These are phyloP conservation scores for Goniozus legneri DNA, from an alignment of 1,140 invertebrate genomes.

Conservation along the genomic window DNA sequence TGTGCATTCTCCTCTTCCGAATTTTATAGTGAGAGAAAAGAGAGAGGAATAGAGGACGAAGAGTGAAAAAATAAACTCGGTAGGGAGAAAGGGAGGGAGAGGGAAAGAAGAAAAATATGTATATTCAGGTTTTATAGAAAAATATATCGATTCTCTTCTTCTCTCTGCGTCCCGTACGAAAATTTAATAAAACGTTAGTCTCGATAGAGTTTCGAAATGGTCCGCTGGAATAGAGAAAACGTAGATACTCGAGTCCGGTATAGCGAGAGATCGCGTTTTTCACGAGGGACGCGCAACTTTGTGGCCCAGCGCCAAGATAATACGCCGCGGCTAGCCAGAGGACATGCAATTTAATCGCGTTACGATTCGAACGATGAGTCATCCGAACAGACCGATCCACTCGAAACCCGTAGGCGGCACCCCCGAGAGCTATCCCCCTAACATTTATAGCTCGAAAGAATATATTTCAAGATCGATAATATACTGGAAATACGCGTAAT, in stretches of 20 bases:
- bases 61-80: slow-evolving; percentile 2
- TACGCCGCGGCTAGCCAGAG: no score
- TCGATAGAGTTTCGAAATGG: slow-evolving; percentile 15
- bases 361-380: background rate
- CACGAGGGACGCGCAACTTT: background rate
- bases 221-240: slow-evolving; percentile 2
- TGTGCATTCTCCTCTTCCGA: background rate
- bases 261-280: background rate
- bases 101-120: no score
- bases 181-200: slow-evolving; percentile 3
- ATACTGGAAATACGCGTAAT: no score
- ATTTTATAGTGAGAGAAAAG: background rate
- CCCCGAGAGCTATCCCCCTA: slow-evolving; percentile 13
- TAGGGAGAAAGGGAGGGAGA: background rate
- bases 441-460: slow-evolving; percentile 14
- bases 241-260: background rate
- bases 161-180: no score
- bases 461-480: slow-evolving; percentile 12
- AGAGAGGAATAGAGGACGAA: slow-evolving; percentile 5
- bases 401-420: background rate
- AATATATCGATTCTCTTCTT: no score
- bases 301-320: no score
- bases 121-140: no score
- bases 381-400: no score
- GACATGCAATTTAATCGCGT: no score